A percentile compares a stretch with the other conserved stretches of the same genome.
phyloP scores from a whole-genome alignment of 2,113 vertebrate species.

The Varanus salvator region DNA sequence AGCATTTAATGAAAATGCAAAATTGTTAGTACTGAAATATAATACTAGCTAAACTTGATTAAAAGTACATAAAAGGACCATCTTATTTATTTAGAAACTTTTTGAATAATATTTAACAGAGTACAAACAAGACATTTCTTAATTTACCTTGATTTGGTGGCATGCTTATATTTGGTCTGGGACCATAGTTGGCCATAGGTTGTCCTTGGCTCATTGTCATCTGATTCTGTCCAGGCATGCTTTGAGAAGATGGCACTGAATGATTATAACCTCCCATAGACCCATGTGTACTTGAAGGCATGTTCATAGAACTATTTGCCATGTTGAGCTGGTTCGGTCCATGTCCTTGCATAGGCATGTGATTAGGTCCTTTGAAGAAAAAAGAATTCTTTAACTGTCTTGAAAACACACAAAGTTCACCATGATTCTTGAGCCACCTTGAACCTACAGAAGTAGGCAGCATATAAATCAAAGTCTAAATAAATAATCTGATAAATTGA shows the following conservation, averaged over 20 bases:
- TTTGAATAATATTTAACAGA: background rate
- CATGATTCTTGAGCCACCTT: background rate
- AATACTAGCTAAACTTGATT: too few species aligned
- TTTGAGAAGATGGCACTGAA: conserved; percentile 92
- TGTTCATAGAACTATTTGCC: conserved; percentile 92
- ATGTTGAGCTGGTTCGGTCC: conserved; percentile 95
- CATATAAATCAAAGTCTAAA: too few species aligned
- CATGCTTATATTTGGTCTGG: conserved; percentile 97
- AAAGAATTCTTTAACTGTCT: conserved; percentile 6
- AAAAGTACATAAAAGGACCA: background rate
- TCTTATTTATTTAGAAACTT: background rate
- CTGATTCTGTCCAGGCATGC: conserved; percentile 92
- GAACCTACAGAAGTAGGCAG: too few species aligned
- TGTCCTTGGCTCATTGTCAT: conserved; percentile 98
- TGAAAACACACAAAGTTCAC: background rate
- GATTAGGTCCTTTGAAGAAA: conserved; percentile 90
- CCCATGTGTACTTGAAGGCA: conserved; percentile 93
- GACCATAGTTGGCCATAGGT: conserved; percentile 94
- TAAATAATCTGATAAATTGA: too few species aligned
- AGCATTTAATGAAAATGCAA: background rate
- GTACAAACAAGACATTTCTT: background rate
- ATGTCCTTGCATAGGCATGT: conserved; percentile 98
- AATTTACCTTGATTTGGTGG: conserved; percentile 93
- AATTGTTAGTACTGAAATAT: background rate
- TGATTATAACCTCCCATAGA: conserved; percentile 97